These are phyloP conservation scores for Apis cerana DNA, from an alignment of 1,140 invertebrate species.

Conservation along the genomic window DNA sequence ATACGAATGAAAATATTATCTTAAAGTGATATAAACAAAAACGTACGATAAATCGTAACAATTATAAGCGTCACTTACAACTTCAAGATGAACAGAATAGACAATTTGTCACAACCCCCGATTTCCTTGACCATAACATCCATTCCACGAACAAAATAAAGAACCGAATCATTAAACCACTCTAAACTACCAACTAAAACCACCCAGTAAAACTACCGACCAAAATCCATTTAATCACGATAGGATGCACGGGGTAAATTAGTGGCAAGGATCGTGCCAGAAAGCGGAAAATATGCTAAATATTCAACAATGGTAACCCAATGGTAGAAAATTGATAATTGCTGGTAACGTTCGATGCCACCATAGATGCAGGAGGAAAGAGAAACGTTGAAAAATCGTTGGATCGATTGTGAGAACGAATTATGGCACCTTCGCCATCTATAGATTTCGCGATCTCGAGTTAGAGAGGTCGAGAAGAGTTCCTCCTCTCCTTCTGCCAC, in stretches of 20 bases:
- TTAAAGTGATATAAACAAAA: too few species aligned
- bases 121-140: too few species aligned
- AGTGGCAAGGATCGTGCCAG: neutral
- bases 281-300: neutral
- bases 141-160: too few species aligned
- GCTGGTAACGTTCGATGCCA: neutral
- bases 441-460: slow-evolving; percentile 47
- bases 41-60: too few species aligned
- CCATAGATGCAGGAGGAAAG: neutral
- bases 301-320: neutral
- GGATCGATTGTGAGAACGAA: slow-evolving; percentile 47
- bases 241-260: neutral
- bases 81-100: too few species aligned
- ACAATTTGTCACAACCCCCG: too few species aligned
- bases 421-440: slow-evolving; percentile 53
- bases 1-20: too few species aligned
- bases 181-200: too few species aligned
- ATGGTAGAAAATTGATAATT: neutral
- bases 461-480: slow-evolving; percentile 42
- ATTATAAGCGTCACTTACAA: too few species aligned
- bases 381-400: slow-evolving; percentile 18
- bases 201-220: too few species aligned
- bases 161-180: too few species aligned
- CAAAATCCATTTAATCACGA: neutral
- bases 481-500: neutral